Evolutionary conservation across 2,888 invertebrate species (phyloP).

Genomic region (Leucoma salicis): DNA sequence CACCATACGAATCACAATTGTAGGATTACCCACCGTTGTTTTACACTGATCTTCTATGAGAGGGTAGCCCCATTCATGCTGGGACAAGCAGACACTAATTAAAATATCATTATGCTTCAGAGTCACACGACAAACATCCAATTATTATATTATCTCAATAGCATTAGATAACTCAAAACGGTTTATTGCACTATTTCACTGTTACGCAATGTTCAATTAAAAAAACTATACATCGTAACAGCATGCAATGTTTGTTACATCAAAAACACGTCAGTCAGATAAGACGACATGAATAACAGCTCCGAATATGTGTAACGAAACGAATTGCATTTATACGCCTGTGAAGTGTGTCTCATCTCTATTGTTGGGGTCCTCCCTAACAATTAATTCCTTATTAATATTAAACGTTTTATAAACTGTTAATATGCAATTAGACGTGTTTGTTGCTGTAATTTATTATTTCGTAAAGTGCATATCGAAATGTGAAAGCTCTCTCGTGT

Average conservation of each 20-base stretch:
- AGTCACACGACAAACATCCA: no score
- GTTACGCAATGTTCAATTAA: constrained; percentile 47
- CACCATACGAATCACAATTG: no score
- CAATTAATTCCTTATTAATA: constrained; percentile 39
- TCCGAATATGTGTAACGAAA: constrained; percentile 36
- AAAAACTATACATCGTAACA: constrained; percentile 40
- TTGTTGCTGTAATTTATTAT: constrained; percentile 15
- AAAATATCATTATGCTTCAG: no score
- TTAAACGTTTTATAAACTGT: constrained; percentile 30
- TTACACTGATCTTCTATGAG: no score
- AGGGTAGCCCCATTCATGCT: no score
- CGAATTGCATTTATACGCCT: constrained; percentile 25
- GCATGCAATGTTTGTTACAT: constrained; percentile 49
- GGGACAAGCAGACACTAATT: no score
- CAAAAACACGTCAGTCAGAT: constrained; percentile 43
- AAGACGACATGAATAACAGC: constrained; percentile 43
- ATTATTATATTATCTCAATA: constrained; percentile 22
- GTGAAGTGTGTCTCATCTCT: constrained; percentile 36
- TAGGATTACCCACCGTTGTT: no score
- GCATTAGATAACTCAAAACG: constrained; percentile 22
- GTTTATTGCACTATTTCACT: constrained; percentile 32
- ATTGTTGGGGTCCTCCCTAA: constrained; percentile 30
- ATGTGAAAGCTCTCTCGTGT: no score
- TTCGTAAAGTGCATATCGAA: no score
- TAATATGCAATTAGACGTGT: constrained; percentile 27